Percentiles rank a stretch among this genome's conserved stretches.
Conservation (phyloP, 1,140 invertebrate genomes). For the Drosophila arizonae region DNA sequence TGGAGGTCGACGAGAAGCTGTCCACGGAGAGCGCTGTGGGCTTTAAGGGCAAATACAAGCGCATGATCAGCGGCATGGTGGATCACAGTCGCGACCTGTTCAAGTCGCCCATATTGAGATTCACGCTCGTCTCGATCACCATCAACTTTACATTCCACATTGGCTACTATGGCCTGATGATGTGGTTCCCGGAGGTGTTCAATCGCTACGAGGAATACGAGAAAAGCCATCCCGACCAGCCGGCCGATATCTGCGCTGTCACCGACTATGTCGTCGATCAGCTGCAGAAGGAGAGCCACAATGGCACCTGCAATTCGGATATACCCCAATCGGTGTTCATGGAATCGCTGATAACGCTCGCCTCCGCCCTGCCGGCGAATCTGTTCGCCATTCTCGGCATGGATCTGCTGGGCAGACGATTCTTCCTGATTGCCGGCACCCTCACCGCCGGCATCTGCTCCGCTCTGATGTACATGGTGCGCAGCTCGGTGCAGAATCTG, state of each 20-base stretch:
- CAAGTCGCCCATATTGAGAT: slow-evolving; percentile 89
- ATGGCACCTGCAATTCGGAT: slow-evolving; percentile 86
- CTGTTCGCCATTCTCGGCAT: slow-evolving; percentile 90
- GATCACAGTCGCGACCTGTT: slow-evolving; percentile 92
- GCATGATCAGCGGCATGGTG: slow-evolving; percentile 89
- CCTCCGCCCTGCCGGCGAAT: slow-evolving; percentile 92
- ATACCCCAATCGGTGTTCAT: slow-evolving; percentile 91
- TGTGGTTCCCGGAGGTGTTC: slow-evolving; percentile 96
- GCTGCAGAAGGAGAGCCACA: slow-evolving; percentile 84
- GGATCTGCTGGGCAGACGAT: slow-evolving; percentile 93
- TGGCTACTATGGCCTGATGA: slow-evolving; percentile 94
- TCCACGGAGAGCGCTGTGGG: slow-evolving; percentile 83
- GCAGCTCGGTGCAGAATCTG: slow-evolving; percentile 91
- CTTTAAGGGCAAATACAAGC: slow-evolving; percentile 85
- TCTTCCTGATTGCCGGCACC: slow-evolving; percentile 94
- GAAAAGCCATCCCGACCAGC: slow-evolving; percentile 84
- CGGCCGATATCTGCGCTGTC: slow-evolving; percentile 89
- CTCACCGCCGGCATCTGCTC: slow-evolving; percentile 92
- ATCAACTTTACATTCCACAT: slow-evolving; percentile 95
- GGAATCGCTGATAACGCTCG: slow-evolving; percentile 93
- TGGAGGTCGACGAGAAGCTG: slow-evolving; percentile 87
- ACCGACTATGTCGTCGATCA: slow-evolving; percentile 88
- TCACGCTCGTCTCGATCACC: slow-evolving; percentile 91
- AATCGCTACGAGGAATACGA: slow-evolving; percentile 92
- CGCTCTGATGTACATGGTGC: slow-evolving; percentile 92